Percentiles rank a stretch among this genome's conserved stretches.
Evolutionary conservation across 2,888 invertebrate species (phyloP).

Genomic region (Anticlea derivata): DNA sequence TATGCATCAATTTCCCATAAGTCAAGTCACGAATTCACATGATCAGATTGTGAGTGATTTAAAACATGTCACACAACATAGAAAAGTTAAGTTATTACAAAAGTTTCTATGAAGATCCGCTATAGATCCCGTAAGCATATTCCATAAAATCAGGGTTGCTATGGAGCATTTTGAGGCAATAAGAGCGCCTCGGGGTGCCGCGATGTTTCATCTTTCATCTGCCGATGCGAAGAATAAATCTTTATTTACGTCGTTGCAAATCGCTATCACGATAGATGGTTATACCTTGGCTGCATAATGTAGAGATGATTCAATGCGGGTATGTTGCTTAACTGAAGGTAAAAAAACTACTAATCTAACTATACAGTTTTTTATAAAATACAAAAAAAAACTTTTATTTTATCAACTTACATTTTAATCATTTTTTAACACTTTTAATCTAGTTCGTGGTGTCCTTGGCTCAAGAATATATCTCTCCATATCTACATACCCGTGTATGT

Average conservation of each 20-base stretch:
- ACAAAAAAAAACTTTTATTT: no score
- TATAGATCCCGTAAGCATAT: conserved; percentile 9
- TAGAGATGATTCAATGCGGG: no score
- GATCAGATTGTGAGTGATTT: conserved; percentile 50
- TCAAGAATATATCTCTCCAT: no score
- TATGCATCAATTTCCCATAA: conserved; percentile 51
- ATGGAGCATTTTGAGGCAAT: conserved; percentile 22
- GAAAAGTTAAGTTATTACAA: no score
- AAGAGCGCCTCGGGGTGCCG: conserved; percentile 31
- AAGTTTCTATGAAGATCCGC: conserved; percentile 1
- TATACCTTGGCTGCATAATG: neutral
- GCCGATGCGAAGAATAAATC: conserved; percentile 52
- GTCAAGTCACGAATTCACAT: conserved; percentile 66
- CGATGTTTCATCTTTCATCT: conserved; percentile 29
- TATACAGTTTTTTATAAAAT: no score
- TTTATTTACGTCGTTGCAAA: conserved; percentile 51
- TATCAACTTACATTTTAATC: no score
- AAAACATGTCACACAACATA: conserved; percentile 2
- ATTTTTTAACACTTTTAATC: no score
- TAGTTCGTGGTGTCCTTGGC: no score
- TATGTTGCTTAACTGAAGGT: no score
- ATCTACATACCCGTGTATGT: no score
- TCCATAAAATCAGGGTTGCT: conserved; percentile 14
- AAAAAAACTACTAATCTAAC: no score
- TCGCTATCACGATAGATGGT: conserved; percentile 45